A percentile compares a stretch with the other conserved stretches of the same genome.
Evolutionary conservation across 2,113 vertebrate genomes (phyloP).

Genomic region (Carassius carassius): DNA sequence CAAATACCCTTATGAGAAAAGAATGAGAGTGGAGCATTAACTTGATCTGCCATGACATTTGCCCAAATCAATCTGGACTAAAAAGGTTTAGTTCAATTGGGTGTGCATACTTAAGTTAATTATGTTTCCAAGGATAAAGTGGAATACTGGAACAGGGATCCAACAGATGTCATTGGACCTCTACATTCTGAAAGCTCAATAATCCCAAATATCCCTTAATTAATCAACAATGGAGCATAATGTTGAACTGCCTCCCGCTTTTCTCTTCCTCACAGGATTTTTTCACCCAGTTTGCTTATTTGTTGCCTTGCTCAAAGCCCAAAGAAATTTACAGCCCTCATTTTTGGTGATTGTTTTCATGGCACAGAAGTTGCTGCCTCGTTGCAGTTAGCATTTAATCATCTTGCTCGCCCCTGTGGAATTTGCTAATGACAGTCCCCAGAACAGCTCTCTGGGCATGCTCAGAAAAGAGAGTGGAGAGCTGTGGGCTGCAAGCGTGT

Average conservation of each 20-base stretch:
- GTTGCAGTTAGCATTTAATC: slow-evolving; percentile 65
- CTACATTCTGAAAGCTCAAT: slow-evolving; percentile 57
- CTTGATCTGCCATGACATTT: slow-evolving; percentile 54
- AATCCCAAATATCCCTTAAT: slow-evolving; percentile 53
- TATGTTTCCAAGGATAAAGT: slow-evolving; percentile 62
- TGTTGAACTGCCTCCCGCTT: slow-evolving; percentile 51
- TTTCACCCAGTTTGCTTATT: slow-evolving; percentile 63
- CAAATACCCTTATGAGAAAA: slow-evolving; percentile 34
- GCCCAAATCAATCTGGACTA: slow-evolving; percentile 65
- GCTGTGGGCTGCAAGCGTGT: slow-evolving; percentile 58
- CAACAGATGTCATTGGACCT: slow-evolving; percentile 56
- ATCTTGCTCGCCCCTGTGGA: slow-evolving; percentile 64
- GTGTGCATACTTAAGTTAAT: slow-evolving; percentile 67
- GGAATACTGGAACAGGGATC: slow-evolving; percentile 73
- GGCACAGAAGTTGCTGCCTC: slow-evolving; percentile 58
- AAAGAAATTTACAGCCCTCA: slow-evolving; percentile 54
- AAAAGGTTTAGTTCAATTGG: slow-evolving; percentile 67
- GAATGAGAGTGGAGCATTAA: slow-evolving; percentile 26
- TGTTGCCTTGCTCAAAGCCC: slow-evolving; percentile 64
- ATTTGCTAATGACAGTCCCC: slow-evolving; percentile 67
- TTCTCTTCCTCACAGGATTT: slow-evolving; percentile 64
- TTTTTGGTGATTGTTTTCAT: slow-evolving; percentile 63
- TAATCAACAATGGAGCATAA: slow-evolving; percentile 56
- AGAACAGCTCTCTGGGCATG: slow-evolving; percentile 63
- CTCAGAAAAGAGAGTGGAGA: slow-evolving; percentile 59